Percentiles rank a stretch among this genome's conserved stretches.
Evolutionary conservation across 2,888 invertebrate species (phyloP).

Genomic region (Chelonus formosanus): DNA sequence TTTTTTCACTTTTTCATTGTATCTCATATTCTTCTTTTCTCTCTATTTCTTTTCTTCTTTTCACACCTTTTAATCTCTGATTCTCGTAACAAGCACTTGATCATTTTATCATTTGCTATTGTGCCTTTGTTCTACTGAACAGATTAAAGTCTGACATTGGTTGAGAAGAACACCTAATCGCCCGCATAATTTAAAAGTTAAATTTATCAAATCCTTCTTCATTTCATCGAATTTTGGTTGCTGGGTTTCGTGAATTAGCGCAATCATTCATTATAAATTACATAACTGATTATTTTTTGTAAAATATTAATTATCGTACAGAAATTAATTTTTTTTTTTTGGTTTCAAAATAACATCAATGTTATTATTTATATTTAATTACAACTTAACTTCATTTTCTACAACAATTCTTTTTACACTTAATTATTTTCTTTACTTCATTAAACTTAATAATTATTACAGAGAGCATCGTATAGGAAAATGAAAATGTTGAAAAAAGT

Average conservation of each 20-base stretch:
- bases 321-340: too few relatives aligned
- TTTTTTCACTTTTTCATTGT: slow-evolving; percentile 7
- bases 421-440: too few relatives aligned
- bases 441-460: too few relatives aligned
- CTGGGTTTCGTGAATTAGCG: too few relatives aligned
- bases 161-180: slow-evolving; percentile 33
- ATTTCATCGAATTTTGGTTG: slow-evolving; percentile 15
- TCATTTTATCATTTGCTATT: slow-evolving; percentile 16
- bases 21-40: background rate
- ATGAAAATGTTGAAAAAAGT: slow-evolving; percentile 26
- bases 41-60: slow-evolving; percentile 9
- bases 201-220: slow-evolving; percentile 39
- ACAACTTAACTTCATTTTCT: too few relatives aligned
- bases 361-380: too few relatives aligned
- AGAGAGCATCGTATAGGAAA: slow-evolving; percentile 13
- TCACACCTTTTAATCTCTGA: slow-evolving; percentile 3
- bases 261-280: background rate
- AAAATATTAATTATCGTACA: background rate
- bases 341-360: too few relatives aligned
- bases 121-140: slow-evolving; percentile 17
- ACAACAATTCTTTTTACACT: too few relatives aligned
- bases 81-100: slow-evolving; percentile 3
- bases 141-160: slow-evolving; percentile 12
- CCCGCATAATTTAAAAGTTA: slow-evolving; percentile 42
- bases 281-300: background rate